These are phyloP conservation scores for Choristoneura rosaceana DNA, from an alignment of 2,888 invertebrate species.

Conservation along the genomic window DNA sequence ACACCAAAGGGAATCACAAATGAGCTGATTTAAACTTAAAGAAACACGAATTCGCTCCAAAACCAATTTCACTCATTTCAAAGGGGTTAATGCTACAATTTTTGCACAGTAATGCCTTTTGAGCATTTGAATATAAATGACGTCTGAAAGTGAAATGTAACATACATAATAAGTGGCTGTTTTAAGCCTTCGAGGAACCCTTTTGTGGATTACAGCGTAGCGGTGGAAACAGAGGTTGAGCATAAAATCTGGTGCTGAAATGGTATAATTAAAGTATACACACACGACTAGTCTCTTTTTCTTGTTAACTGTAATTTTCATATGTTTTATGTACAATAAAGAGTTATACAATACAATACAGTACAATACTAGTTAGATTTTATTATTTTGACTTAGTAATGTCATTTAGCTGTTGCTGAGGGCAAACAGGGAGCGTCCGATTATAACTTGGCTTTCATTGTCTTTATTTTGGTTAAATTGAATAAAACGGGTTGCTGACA, in stretches of 20 bases:
- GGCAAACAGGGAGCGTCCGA: no score
- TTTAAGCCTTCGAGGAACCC: constrained; percentile 84
- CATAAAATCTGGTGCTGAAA: neutral
- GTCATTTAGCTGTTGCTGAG: no score
- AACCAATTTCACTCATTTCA: constrained; percentile 78
- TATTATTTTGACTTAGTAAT: no score
- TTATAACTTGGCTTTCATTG: no score
- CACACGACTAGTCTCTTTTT: no score
- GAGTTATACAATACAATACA: no score
- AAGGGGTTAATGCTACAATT: constrained; percentile 82
- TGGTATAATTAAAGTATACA: neutral
- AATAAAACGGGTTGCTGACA: no score
- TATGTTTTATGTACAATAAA: no score
- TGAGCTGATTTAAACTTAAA: constrained; percentile 54
- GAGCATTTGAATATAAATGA: constrained; percentile 86
- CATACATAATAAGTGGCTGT: constrained; percentile 86
- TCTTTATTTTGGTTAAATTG: no score
- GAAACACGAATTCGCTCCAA: constrained; percentile 64
- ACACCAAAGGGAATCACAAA: constrained; percentile 32
- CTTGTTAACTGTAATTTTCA: no score
- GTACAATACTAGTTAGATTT: no score
- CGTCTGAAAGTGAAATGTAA: constrained; percentile 86
- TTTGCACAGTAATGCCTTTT: constrained; percentile 84
- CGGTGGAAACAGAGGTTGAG: constrained; percentile 43
- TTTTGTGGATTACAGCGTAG: constrained; percentile 79